Evolutionary conservation across 2,888 invertebrate genomes (phyloP).

Genomic region (Drosophila infuscata): DNA sequence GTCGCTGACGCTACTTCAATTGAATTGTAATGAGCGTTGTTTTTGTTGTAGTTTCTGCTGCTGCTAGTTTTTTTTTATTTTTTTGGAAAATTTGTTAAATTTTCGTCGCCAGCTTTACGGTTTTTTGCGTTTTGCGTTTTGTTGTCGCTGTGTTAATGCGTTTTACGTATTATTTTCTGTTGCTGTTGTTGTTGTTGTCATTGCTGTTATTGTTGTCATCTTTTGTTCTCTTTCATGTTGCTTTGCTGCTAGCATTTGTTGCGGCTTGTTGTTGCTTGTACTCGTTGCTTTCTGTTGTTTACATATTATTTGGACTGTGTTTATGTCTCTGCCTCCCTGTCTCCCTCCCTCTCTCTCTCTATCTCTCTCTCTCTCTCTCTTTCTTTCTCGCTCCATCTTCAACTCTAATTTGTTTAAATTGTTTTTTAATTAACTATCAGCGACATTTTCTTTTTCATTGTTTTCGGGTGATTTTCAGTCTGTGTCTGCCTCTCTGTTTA

Average conservation of each 20-base stretch:
- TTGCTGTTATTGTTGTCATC: constrained; percentile 32
- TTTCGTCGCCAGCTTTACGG: constrained; percentile 79
- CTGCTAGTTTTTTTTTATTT: constrained; percentile 23
- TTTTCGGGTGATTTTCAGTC: constrained; percentile 49
- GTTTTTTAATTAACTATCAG: constrained; percentile 81
- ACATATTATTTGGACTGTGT: constrained; percentile 33
- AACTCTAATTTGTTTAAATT: constrained; percentile 81
- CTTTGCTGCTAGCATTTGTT: constrained; percentile 23
- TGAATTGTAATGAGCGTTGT: constrained; percentile 68
- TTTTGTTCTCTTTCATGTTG: constrained; percentile 26
- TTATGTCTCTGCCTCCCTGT: constrained; percentile 26
- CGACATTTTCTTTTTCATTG: constrained; percentile 71
- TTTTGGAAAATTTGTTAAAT: constrained; percentile 77
- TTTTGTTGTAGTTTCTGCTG: constrained; percentile 18
- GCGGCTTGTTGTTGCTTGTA: constrained; percentile 7
- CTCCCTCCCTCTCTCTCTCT: constrained; percentile 19
- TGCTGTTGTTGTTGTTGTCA: constrained; percentile 18
- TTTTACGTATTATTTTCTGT: constrained; percentile 55
- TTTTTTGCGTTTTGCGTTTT: constrained; percentile 61
- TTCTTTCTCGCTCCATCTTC: constrained; percentile 43
- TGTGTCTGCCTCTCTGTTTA: constrained; percentile 7
- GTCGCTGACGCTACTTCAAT: constrained; percentile 51
- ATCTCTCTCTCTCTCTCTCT: constrained; percentile 13
- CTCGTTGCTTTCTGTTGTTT: constrained; percentile 17
- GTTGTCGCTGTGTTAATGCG: constrained; percentile 62